Evolutionary conservation across 1,140 invertebrate species (phyloP).

Genomic region (Stegodyphus mimosarum): DNA sequence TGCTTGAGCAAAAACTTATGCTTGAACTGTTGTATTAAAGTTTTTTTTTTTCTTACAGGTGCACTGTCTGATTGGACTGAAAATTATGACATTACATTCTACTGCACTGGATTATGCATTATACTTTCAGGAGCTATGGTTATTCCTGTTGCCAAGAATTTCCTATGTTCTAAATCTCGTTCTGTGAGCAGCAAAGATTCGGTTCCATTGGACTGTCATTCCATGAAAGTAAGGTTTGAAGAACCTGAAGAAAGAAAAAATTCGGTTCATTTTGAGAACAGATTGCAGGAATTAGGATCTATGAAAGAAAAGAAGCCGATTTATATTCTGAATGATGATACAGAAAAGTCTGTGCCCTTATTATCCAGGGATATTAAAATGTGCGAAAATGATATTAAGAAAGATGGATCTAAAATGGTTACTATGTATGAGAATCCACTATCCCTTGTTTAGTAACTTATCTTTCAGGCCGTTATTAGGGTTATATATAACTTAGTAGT

Average conservation of each 20-base stretch:
- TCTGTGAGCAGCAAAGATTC: background rate
- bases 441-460: constrained; percentile 12
- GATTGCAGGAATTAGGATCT: background rate
- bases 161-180: background rate
- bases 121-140: constrained; percentile 84
- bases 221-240: constrained; percentile 24
- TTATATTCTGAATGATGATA: constrained; percentile 26
- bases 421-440: constrained; percentile 41
- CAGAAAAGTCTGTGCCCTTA: constrained; percentile 13
- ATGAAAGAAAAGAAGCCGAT: background rate
- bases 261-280: no score
- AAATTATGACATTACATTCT: constrained; percentile 86
- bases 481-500: background rate
- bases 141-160: constrained; percentile 66
- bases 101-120: constrained; percentile 86
- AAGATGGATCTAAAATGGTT: background rate
- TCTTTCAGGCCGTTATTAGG: background rate
- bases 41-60: constrained; percentile 71
- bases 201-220: background rate
- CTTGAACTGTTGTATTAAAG: background rate
- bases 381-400: background rate
- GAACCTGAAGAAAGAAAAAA: background rate
- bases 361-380: background rate
- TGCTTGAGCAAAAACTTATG: background rate
- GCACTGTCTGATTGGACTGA: constrained; percentile 83